Base-by-base conservation (phyloP, 2,113 vertebrate genomes). In the Entelurus aequoreus region DNA sequence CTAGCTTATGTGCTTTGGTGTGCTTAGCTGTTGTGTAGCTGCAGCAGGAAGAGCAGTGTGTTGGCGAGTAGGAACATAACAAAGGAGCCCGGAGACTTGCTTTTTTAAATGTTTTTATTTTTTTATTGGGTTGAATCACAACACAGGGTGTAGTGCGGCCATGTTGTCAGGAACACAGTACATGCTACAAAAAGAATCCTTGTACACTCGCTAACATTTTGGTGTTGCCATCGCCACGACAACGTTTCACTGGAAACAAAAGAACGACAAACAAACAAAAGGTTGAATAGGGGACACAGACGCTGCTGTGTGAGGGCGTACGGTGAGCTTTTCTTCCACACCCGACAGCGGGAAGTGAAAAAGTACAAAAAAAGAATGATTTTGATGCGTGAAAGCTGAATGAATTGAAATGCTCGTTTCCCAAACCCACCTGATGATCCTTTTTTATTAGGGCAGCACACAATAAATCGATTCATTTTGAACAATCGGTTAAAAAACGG, bases 51-150 rank as follows among this genome's bases (percentile, higher is more conserved):
- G 5, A 59, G n/a, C 19, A 44, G 19, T 5, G 21, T 28, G 21
- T 28, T 28, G 21, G 21, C 21, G 21, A n/a, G n/a, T n/a, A n/a
- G 21, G 8, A 53, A 16, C 1, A 53, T 8, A 4, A 88, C 58
- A 88, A 83, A 54, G 69, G 35, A 75, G 81, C 81, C 86, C 87
- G 84, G 87, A 79, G 77, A 90, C 75, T 85, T 80, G 85, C 79
- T 90, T 90, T 28, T 28, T 28, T 28, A n/a, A n/a, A n/a, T n/a
- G 1, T 28, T 28, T 28, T 28, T 3, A 3, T 28, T 28, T 3
- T 28, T 46, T 92, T 92, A 92, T 91, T 92, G 85, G 82, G 88
- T 85, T 89, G 89, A 89, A 89, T 80, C 89, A 92, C 90, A 91
- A 90, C 85, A 92, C 90, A 91, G 85, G 86, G 82, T 86, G 74